phyloP scores from a whole-genome alignment of 2,888 invertebrate species.

The Philereme transversata region DNA sequence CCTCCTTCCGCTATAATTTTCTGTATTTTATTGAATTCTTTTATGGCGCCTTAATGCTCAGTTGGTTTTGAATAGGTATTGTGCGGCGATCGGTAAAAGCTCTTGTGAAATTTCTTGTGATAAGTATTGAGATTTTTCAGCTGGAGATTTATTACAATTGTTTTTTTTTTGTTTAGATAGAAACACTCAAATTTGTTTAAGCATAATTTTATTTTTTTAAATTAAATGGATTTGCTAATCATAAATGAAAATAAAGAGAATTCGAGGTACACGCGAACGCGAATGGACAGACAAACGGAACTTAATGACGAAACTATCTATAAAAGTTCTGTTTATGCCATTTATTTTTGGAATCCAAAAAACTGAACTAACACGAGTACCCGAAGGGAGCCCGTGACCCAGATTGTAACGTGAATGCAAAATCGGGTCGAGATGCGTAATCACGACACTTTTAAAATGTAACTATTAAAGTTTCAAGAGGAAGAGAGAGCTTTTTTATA shows the following conservation, averaged over 20 bases:
- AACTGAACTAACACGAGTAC: no score
- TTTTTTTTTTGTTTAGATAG: background rate
- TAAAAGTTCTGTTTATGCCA: no score
- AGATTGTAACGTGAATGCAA: conserved; percentile 55
- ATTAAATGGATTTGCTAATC: no score
- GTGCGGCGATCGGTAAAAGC: conserved; percentile 37
- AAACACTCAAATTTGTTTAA: no score
- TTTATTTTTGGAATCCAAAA: no score
- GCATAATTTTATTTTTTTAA: no score
- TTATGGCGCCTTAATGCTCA: conserved; percentile 44
- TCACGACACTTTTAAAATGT: conserved; percentile 37
- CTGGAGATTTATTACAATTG: conserved; percentile 11
- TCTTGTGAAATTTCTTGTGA: conserved; percentile 31
- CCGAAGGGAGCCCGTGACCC: conserved; percentile 52
- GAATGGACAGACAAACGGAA: no score
- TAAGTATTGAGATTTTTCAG: conserved; percentile 12
- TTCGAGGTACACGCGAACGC: no score
- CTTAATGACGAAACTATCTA: no score
- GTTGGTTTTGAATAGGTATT: conserved; percentile 48
- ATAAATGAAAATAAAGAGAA: no score
- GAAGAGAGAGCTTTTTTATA: conserved; percentile 23
- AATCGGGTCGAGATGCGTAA: conserved; percentile 50
- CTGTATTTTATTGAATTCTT: conserved; percentile 47
- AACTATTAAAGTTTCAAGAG: conserved; percentile 28
- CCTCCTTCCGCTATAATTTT: conserved; percentile 45